phyloP scores from a whole-genome alignment of 2,113 vertebrate species.

The Oophaga pumilio region DNA sequence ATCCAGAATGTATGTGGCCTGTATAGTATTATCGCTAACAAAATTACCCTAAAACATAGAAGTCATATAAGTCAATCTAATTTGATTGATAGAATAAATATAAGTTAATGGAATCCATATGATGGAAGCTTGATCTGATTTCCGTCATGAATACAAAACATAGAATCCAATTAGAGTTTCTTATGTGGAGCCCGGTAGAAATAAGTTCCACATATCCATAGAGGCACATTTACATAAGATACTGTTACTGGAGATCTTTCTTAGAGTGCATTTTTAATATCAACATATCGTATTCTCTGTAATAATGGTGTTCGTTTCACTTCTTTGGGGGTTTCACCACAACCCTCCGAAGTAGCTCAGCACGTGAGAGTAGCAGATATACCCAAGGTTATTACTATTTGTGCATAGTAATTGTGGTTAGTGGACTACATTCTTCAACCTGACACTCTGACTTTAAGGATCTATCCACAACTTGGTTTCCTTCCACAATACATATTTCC shows the following conservation, averaged over 20 bases:
- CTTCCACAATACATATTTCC: conserved; percentile 11
- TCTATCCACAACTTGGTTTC: conserved; percentile 7
- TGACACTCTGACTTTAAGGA: conserved; percentile 33
- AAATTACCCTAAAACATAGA: background rate
- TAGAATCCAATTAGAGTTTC: background rate
- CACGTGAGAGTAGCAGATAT: background rate
- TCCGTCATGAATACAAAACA: conserved; percentile 3
- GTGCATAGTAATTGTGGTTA: conserved; percentile 12
- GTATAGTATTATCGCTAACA: background rate
- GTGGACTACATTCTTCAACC: background rate
- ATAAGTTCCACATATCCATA: background rate
- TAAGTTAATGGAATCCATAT: conserved; percentile 9
- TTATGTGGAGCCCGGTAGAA: background rate
- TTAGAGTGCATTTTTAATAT: background rate
- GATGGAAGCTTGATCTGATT: conserved; percentile 3
- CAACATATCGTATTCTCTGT: background rate
- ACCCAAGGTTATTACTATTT: conserved; percentile 8
- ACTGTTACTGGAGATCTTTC: background rate
- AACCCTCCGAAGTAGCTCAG: background rate
- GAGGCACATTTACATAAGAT: background rate
- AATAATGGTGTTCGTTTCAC: background rate
- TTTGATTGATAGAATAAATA: conserved; percentile 21
- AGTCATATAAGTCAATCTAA: background rate
- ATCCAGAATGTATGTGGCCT: background rate
- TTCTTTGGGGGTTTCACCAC: background rate